phyloP scores from a whole-genome alignment of 2,113 vertebrate genomes.

The Tupaia tana region DNA sequence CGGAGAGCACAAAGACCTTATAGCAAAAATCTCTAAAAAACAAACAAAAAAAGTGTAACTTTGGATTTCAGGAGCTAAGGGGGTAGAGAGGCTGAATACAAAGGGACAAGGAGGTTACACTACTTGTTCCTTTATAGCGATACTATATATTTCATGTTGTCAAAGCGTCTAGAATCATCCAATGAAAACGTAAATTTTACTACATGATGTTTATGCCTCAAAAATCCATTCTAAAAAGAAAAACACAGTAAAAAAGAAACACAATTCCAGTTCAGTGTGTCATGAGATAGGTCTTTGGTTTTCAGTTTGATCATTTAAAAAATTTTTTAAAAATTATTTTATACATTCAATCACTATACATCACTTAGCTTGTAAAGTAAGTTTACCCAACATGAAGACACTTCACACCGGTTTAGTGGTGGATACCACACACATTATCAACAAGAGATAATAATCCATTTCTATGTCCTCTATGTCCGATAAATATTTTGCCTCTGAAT shows the following conservation, averaged over 20 bases:
- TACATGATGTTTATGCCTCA: background rate
- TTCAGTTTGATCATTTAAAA: conserved; percentile 48
- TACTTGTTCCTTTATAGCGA: background rate
- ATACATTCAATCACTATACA: too few relatives aligned
- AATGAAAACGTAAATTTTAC: background rate
- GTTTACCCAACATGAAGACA: too few relatives aligned
- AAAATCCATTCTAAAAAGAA: background rate
- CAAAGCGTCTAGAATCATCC: background rate
- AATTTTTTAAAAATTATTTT: too few relatives aligned
- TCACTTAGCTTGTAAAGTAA: too few relatives aligned
- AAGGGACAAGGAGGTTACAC: background rate
- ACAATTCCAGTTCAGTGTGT: background rate
- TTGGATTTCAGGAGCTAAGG: background rate
- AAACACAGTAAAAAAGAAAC: background rate
- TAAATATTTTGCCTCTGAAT: too few relatives aligned
- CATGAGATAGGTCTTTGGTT: conserved; percentile 24
- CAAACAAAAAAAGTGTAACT: too few relatives aligned
- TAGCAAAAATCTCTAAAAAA: too few relatives aligned
- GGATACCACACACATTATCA: too few relatives aligned
- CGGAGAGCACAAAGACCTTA: too few relatives aligned
- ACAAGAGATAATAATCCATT: too few relatives aligned
- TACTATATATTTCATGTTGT: background rate
- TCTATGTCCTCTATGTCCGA: too few relatives aligned
- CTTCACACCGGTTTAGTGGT: too few relatives aligned
- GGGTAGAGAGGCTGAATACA: background rate